Conservation (phyloP, 2,797 vertebrate genomes). For the Fratercula arctica region DNA sequence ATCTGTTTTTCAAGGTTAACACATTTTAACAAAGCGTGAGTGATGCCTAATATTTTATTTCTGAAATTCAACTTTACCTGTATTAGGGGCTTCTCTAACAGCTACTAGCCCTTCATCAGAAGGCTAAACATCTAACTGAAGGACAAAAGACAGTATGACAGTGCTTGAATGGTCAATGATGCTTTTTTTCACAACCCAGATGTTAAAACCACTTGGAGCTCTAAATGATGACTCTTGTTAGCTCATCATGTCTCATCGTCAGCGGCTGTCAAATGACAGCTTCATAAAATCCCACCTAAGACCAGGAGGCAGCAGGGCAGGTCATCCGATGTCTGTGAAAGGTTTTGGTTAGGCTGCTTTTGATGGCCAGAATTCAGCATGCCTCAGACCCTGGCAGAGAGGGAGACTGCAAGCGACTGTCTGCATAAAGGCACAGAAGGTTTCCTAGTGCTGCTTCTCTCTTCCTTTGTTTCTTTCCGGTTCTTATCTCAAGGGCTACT, state of each 20-base stretch:
- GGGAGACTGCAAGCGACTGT: not conserved
- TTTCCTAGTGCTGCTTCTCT: not conserved
- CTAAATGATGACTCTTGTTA: not conserved
- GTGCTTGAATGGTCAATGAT: not conserved
- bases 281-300: not conserved
- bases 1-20: not conserved
- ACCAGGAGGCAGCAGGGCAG: not conserved
- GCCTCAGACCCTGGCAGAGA: not conserved
- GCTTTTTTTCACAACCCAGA: not conserved
- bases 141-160: not conserved
- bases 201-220: not conserved
- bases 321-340: not conserved
- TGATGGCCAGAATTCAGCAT: not conserved
- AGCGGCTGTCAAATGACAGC: not conserved
- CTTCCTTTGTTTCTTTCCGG: not conserved
- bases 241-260: not conserved
- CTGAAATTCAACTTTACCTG: not conserved
- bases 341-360: not conserved
- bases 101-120: not conserved
- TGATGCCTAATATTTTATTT: not conserved
- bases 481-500: not conserved
- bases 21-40: not conserved
- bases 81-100: not conserved
- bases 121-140: not conserved
- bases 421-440: not conserved